Evolutionary conservation across 2,797 vertebrate species (phyloP), one percentile per base, ranked within the genome.

Genomic region (Carapus acus): DNA sequence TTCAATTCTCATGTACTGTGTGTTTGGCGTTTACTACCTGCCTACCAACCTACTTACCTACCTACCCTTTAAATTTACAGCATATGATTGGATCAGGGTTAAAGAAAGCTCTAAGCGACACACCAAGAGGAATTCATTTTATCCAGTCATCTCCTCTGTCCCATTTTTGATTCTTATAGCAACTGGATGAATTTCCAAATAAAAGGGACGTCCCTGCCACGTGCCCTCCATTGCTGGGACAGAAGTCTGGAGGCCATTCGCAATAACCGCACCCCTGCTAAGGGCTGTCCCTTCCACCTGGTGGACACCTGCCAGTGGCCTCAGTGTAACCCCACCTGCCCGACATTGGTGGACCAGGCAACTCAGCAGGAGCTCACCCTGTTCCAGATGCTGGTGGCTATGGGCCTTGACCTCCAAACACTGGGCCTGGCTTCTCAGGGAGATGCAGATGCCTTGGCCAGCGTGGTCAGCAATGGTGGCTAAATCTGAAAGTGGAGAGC

Each of bases 281-380:
- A 87, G 76, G 88, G 89, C 15, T 92, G 90, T 51, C 86, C 89
- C 47, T 91, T 88, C 66, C 85, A 91, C 70, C 77, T 92, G 45
- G 74, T 92, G 23, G 90, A 92, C 71, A 85, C 70, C 55, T 92
- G 91, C 67, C 89, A 88, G 34, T 84, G 79, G 87, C 89, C 90
- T 17, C 90, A 92, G 67, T 92, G 90, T 71, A 92, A 92, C 77
- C 90, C 91, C 47, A 91, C 88, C 44, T 92, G 91, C 62, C 89
- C 90, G 1, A 77, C 84, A 14, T 75, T 92, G 65, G 81, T 90
- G 29, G 87, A 91, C 59, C 85, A 71, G 67, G 79, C 83, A 64
- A 89, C 88, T 9, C 86, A 89, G 39, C 88, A 89, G 72, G 89
- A 91, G 76, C 82, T 90, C 59, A 91, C 86, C 36, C 76, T 91